These are phyloP conservation scores for Prorops nasuta DNA, from an alignment of 1,140 invertebrate species.

Conservation along the genomic window DNA sequence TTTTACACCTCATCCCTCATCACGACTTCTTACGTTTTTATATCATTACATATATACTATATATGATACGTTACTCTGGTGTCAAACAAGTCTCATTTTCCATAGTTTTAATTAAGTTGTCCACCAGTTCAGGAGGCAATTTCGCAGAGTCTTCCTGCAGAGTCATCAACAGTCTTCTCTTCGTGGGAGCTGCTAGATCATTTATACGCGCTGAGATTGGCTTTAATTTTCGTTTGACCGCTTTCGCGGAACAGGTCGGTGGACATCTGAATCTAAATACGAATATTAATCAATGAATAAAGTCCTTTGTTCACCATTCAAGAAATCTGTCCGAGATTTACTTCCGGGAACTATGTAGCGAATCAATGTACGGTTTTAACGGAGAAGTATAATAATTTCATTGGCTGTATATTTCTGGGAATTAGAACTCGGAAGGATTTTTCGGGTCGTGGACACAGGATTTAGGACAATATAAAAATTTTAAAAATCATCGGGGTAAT, in stretches of 20 bases:
- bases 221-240: constrained; percentile 19
- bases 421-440: no score
- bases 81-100: constrained; percentile 40
- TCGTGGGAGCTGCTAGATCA: constrained; percentile 41
- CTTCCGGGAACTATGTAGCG: no score
- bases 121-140: constrained; percentile 32
- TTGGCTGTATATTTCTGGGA: no score
- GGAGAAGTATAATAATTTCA: no score
- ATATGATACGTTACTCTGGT: constrained; percentile 34
- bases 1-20: no score
- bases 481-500: no score
- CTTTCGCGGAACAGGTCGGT: constrained; percentile 11
- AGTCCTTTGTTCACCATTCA: background rate
- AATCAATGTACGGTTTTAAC: no score
- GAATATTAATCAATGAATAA: background rate
- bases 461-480: no score
- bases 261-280: constrained; percentile 32
- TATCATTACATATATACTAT: background rate
- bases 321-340: no score
- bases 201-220: constrained; percentile 28
- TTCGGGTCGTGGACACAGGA: no score
- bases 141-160: constrained; percentile 25
- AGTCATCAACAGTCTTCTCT: constrained; percentile 30
- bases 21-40: background rate
- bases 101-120: constrained; percentile 39